Percentiles rank a stretch among this genome's conserved stretches.
Evolutionary conservation across 2,113 vertebrate genomes (phyloP).

Genomic region (Tretioscincus oriximinensis): DNA sequence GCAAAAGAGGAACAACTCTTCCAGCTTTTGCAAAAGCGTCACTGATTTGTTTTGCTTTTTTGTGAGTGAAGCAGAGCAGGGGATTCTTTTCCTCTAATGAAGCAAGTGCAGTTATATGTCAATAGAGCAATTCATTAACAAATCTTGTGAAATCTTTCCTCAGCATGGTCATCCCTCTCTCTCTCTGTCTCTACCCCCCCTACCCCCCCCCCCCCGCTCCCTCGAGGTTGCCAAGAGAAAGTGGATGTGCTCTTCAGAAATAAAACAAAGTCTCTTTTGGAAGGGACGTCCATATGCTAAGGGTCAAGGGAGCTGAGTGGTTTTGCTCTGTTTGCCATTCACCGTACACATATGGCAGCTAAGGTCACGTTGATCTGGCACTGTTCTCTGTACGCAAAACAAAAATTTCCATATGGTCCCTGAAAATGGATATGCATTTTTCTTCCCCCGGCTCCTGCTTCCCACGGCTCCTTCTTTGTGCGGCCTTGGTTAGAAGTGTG

Average conservation of each 20-base stretch:
- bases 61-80: constrained; percentile 56
- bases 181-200: too few species aligned
- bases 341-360: constrained; percentile 89
- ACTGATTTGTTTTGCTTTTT: constrained; percentile 43
- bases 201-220: constrained; percentile 25
- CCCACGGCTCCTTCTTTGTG: constrained; percentile 88
- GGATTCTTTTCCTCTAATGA: constrained; percentile 93
- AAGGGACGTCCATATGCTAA: constrained; percentile 93
- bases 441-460: constrained; percentile 80
- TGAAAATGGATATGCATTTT: constrained; percentile 87
- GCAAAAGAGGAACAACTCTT: constrained; percentile 82
- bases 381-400: constrained; percentile 89
- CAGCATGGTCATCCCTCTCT: not conserved
- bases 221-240: constrained; percentile 79
- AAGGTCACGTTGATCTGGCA: constrained; percentile 93
- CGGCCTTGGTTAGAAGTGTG: constrained; percentile 70
- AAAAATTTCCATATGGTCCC: constrained; percentile 98
- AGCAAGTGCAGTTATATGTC: constrained; percentile 94
- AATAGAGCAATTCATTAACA: constrained; percentile 99
- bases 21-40: constrained; percentile 76
- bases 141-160: constrained; percentile 87
- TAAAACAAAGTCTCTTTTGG: constrained; percentile 82
- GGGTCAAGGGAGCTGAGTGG: constrained; percentile 89
- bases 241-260: constrained; percentile 77
- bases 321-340: constrained; percentile 90